Conservation (phyloP, 1,140 invertebrate genomes). For the Drosophila parvula region DNA sequence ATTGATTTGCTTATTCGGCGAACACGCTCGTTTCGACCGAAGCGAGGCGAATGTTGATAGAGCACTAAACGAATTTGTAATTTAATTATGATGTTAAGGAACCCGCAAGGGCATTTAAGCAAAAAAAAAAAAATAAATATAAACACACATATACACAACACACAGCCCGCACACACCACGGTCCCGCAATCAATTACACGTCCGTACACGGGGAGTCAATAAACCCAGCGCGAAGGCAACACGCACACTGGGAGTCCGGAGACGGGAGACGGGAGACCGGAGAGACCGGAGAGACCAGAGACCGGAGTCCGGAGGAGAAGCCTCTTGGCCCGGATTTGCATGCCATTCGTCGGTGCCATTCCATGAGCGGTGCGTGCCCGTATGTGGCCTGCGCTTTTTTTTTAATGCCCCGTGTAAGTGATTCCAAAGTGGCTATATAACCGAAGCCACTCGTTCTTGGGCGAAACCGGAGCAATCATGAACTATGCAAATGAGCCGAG, state of each 20-base stretch:
- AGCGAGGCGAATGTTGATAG: constrained; percentile 33
- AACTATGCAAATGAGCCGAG: constrained; percentile 19
- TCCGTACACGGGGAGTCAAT: constrained; percentile 59
- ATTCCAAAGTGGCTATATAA: constrained; percentile 66
- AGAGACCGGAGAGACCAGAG: neutral
- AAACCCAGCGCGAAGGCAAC: constrained; percentile 61
- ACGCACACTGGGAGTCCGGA: constrained; percentile 11
- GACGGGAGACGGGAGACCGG: neutral
- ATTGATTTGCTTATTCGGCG: constrained; percentile 34
- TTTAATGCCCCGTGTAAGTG: constrained; percentile 52
- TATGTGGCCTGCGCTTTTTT: constrained; percentile 36
- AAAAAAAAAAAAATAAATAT: constrained; percentile 1
- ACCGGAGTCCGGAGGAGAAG: neutral
- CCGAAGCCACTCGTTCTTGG: constrained; percentile 10
- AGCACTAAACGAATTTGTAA: constrained; percentile 50
- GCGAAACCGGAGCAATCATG: constrained; percentile 12
- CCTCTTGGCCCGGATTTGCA: constrained; percentile 37
- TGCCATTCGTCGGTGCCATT: constrained; percentile 20
- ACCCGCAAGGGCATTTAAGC: constrained; percentile 56
- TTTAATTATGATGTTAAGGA: constrained; percentile 46
- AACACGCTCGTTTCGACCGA: neutral
- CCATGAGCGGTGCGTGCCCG: constrained; percentile 27
- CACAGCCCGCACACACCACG: constrained; percentile 7
- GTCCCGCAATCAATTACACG: constrained; percentile 18
- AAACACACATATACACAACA: neutral